phyloP scores from a whole-genome alignment of 1,140 invertebrate species.

The Heliothis virescens region DNA sequence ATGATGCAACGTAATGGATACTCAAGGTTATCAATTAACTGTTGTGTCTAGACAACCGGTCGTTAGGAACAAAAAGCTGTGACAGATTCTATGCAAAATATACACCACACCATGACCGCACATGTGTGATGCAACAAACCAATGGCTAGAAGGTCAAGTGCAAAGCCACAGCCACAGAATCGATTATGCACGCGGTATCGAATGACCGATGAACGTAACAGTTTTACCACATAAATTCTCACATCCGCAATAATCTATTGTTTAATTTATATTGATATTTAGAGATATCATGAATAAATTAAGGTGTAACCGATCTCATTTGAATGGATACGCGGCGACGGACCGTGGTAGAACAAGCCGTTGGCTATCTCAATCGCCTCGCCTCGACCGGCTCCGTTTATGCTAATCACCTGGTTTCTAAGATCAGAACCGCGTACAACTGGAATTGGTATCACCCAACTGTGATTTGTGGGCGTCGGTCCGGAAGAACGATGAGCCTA shows the following conservation, averaged over 20 bases:
- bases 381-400: slow-evolving; percentile 62
- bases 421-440: slow-evolving; percentile 51
- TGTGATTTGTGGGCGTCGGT: slow-evolving; percentile 63
- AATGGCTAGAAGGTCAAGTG: slow-evolving; percentile 68
- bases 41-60: neutral
- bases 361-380: slow-evolving; percentile 58
- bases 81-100: slow-evolving; percentile 11
- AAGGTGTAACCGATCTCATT: slow-evolving; percentile 46
- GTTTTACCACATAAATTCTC: slow-evolving; percentile 40
- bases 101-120: neutral
- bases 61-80: neutral
- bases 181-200: slow-evolving; percentile 58
- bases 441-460: slow-evolving; percentile 55
- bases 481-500: slow-evolving; percentile 69
- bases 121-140: slow-evolving; percentile 60
- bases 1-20: slow-evolving; percentile 51
- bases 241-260: slow-evolving; percentile 48
- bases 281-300: slow-evolving; percentile 52
- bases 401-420: slow-evolving; percentile 67
- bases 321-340: slow-evolving; percentile 43
- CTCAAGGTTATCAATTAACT: slow-evolving; percentile 44
- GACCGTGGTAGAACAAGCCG: slow-evolving; percentile 51
- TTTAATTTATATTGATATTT: slow-evolving; percentile 48
- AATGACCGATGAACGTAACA: slow-evolving; percentile 43
- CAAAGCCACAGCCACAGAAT: slow-evolving; percentile 61